A percentile compares a stretch with the other conserved stretches of the same genome.
Conservation (phyloP, 2,797 vertebrate species). For the Cirrhinus molitorella region DNA sequence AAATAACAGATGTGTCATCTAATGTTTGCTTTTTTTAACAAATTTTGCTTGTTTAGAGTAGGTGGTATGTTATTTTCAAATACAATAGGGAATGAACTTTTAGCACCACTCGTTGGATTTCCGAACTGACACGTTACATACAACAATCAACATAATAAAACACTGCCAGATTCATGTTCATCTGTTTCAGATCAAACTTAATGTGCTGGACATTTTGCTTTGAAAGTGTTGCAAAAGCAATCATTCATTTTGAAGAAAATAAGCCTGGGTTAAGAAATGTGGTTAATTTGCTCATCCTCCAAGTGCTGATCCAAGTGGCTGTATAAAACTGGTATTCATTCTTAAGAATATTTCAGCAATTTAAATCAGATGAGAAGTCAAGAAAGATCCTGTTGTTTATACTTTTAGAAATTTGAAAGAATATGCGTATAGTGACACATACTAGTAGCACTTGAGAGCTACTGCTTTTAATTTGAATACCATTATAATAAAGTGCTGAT, state of each 20-base stretch:
- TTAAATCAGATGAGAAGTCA: neutral
- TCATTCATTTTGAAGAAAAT: neutral
- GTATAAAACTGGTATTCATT: neutral
- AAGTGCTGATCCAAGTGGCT: neutral
- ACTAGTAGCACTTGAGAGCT: neutral
- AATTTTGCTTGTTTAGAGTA: neutral
- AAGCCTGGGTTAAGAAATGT: neutral
- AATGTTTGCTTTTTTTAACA: neutral
- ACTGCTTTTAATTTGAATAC: neutral
- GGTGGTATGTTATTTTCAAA: neutral
- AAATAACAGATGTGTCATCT: neutral
- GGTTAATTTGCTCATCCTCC: neutral
- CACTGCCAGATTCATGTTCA: neutral
- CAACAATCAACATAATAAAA: neutral
- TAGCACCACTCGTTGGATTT: neutral
- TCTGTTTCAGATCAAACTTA: neutral
- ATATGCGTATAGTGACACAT: neutral
- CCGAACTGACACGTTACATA: neutral
- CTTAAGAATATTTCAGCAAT: neutral
- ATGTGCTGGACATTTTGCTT: neutral
- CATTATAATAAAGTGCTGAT: slow-evolving; percentile 21
- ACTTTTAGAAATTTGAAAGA: slow-evolving; percentile 11
- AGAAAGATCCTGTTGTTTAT: neutral
- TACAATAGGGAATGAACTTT: neutral
- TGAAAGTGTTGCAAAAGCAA: neutral